Evolutionary conservation across 1,140 invertebrate species (phyloP), one percentile per base, ranked within the genome.

Genomic region (Trichoplusia ni): DNA sequence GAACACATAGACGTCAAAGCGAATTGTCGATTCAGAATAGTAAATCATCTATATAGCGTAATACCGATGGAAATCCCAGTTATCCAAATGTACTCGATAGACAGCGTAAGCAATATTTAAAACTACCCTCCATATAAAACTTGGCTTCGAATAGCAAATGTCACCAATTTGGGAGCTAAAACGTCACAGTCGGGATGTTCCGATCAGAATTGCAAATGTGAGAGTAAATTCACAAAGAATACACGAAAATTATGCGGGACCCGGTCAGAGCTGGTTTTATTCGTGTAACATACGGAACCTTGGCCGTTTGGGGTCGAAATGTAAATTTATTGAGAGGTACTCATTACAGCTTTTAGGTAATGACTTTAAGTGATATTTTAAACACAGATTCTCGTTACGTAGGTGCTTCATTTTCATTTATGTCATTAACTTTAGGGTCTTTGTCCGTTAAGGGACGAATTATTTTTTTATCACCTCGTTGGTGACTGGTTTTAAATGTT

Each of bases 161-260:
- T 67, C 59, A 64, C 64, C 72, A 80, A 77, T 80, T 80, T 72
- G 69, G 35, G 63, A 31, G 46, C 38, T 23, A 65, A 66, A 71
- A 58, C 68, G 42, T 58, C 56, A 53, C 64, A 53, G 51, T 33
- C 47, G 27, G 38, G 49, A 53, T 56, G 60, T 60, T 38, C 25
- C 33, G 64, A 81, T 79, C 74, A 69, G 79, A 76, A 79, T 81
- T 81, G 79, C 76, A 81, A 81, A 81, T 81, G 51, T 49, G 4
- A 59, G 38, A 78, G 73, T 73, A 73, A 79, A 79, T 81, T 81
- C 76, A 70, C 74, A 77, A 81, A 79, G 74, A 77, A 79, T 77
- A 81, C 76, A 75, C 37, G 69, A 70, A 73, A 79, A 81, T 81
- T 81, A 81, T 81, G 67, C 78, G 68, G 77, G 70, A 59, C 64